Conservation (phyloP, 2,797 vertebrate species). For the Linurgus olivaceus region DNA sequence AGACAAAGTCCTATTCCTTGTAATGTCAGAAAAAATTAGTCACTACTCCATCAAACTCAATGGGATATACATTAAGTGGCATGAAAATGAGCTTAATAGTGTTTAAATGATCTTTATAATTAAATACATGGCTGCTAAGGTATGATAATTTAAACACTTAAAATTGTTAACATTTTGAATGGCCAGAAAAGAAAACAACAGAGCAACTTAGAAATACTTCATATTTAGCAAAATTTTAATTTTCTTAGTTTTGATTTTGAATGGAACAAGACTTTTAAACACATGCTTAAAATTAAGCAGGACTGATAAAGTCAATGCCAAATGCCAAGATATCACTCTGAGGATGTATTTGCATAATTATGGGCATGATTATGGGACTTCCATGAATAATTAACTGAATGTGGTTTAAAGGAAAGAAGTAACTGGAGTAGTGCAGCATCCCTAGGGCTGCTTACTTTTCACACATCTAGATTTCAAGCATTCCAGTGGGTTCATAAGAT, state of each 20-base stretch:
- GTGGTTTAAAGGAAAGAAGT: neutral
- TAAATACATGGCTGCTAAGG: neutral
- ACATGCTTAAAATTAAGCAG: slow-evolving; percentile 31
- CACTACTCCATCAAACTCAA: neutral
- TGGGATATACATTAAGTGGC: neutral
- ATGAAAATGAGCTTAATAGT: neutral
- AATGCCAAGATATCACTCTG: slow-evolving; percentile 8
- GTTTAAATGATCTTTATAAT: neutral
- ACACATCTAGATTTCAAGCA: slow-evolving; percentile 20
- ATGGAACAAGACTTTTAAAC: slow-evolving; percentile 4
- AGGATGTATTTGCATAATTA: slow-evolving; percentile 24
- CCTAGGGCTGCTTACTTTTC: slow-evolving; percentile 32
- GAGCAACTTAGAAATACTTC: neutral
- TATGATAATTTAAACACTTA: neutral
- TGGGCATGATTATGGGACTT: neutral
- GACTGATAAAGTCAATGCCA: neutral
- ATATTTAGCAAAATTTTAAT: neutral
- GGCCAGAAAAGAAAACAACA: slow-evolving; percentile 19
- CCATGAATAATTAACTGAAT: slow-evolving; percentile 16
- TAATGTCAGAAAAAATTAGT: neutral
- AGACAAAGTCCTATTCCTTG: neutral
- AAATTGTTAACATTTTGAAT: neutral
- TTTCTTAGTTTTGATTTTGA: slow-evolving; percentile 22
- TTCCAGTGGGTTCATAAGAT: slow-evolving; percentile 15
- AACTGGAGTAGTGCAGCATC: neutral